These are phyloP conservation scores for Delphinus delphis DNA, from an alignment of 2,113 vertebrate species.

Conservation along the genomic window DNA sequence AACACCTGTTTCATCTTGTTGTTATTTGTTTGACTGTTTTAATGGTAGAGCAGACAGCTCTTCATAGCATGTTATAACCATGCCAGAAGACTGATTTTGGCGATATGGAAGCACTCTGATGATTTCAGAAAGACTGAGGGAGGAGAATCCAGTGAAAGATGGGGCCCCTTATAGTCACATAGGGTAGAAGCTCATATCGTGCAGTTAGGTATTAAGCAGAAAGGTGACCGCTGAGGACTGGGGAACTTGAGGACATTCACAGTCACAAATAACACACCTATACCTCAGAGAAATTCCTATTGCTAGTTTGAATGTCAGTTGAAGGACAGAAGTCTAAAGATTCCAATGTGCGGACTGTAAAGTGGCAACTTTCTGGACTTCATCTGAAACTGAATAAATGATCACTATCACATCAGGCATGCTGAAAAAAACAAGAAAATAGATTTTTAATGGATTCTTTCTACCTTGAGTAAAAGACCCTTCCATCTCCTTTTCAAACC, in stretches of 20 bases:
- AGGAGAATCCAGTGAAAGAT: not conserved
- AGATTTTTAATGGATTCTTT: constrained; percentile 19
- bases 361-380: not conserved
- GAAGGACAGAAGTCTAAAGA: not conserved
- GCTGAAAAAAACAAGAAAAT: constrained; percentile 17
- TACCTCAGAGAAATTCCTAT: not conserved
- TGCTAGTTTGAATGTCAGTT: not conserved
- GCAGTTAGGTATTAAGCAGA: not conserved
- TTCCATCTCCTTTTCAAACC: not conserved
- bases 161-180: rapidly evolving
- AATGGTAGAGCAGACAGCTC: not conserved
- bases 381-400: not conserved
- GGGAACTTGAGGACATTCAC: not conserved
- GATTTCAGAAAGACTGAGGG: not conserved
- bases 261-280: not conserved
- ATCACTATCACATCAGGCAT: not conserved
- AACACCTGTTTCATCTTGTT: not conserved
- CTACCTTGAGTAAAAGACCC: not conserved
- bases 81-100: no score
- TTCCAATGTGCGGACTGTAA: not conserved
- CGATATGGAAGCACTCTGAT: not conserved
- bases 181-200: not conserved
- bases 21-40: not conserved
- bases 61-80: not conserved
- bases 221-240: not conserved